Evolutionary conservation across 2,888 invertebrate genomes (phyloP), one percentile per base, ranked within the genome.

Genomic region (Meteorus colon): DNA sequence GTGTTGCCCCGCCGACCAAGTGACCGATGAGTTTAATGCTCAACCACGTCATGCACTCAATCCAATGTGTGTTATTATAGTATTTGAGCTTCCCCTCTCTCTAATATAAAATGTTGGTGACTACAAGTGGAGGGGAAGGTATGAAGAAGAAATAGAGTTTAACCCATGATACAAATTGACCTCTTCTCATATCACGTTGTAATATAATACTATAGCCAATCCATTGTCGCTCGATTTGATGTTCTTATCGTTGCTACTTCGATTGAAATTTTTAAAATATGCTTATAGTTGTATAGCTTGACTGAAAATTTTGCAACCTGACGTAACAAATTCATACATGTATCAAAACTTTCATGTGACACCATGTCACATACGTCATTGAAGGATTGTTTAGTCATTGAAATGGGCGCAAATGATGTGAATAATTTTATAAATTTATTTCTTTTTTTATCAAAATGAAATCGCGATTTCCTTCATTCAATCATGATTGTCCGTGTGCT

Each of bases 151-250:
- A 55, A 55, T 55, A 55, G 55, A 48, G 74, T 31, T 66, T 81
- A 80, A 79, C 81, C 81, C 80, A 78, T 80, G 80, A 79, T 77
- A 78, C 74, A 48, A 85, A 84, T 85, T 86, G 71, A 72, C 71
- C 63, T 41, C 71, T 72, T 48, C 48, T 63, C 71, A 72, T 72
- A 48, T 48, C 71, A 72, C 71, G 63, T 41, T 60, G 60, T 60
- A 48, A 41, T 19, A 16, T 34, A 60, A 48, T 19, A 24, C 48
- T 31, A 72, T 62, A 29, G 31, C 48, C 14, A 41, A 37, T 48
- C 29, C 59, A 48, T n/a, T n/a, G 4, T n/a, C 48, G 16, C 16
- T 48, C n/a, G 3, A 48, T n/a, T 48, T n/a, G n/a, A 16, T 48
- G 45, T 45, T 60, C 62, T 62, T 60, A 29, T 62, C 60, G 62